Percentiles rank a stretch among this genome's conserved stretches.
phyloP scores from a whole-genome alignment of 37 sponge, comb jelly and placozoan genomes.

The Beroe ovata region DNA sequence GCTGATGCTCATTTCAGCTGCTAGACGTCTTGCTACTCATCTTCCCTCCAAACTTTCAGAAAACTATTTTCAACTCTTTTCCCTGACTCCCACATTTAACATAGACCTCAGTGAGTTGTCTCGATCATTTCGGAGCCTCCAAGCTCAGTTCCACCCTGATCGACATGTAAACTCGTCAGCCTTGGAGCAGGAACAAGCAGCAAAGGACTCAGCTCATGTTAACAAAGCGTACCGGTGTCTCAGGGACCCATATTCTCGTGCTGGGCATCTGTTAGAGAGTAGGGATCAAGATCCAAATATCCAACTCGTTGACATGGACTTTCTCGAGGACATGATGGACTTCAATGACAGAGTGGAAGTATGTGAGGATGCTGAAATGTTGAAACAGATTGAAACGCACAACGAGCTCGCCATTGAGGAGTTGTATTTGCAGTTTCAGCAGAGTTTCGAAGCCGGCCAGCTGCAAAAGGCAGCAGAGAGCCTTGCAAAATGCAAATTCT shows the following conservation, averaged over 20 bases:
- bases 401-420: constrained; percentile 8
- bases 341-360: constrained; percentile 30
- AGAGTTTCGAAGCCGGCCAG: background rate
- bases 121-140: background rate
- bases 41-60: background rate
- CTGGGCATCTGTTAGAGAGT: background rate
- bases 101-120: constrained; percentile 18
- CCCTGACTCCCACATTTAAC: constrained; percentile 32
- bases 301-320: background rate
- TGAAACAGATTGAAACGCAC: background rate
- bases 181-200: constrained; percentile 35
- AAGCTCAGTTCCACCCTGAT: constrained; percentile 24
- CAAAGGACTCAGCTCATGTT: background rate
- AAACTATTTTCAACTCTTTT: constrained; percentile 33
- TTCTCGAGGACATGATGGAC: constrained; percentile 50
- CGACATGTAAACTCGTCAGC: background rate
- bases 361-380: constrained; percentile 14
- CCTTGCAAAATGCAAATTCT: constrained; percentile 5
- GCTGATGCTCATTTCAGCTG: background rate
- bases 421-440: background rate
- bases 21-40: background rate
- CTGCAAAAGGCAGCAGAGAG: constrained; percentile 29
- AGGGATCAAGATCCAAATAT: background rate
- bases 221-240: constrained; percentile 45
- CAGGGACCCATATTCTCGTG: constrained; percentile 30